These are phyloP conservation scores for Synanthedon formicaeformis DNA, from an alignment of 2,888 invertebrate species.

Conservation along the genomic window DNA sequence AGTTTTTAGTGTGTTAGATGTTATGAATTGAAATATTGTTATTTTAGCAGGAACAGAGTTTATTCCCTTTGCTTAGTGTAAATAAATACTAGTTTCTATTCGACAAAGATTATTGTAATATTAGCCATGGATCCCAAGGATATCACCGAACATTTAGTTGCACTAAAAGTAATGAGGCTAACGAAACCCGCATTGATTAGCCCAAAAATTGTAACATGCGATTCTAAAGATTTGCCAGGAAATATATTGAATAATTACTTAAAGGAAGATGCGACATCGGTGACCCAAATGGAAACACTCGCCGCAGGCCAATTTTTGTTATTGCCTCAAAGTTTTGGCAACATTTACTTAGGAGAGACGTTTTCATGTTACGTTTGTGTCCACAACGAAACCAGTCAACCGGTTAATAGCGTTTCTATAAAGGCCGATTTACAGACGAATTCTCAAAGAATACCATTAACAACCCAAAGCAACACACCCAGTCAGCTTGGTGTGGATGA, in stretches of 20 bases:
- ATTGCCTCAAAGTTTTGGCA: conserved; percentile 96
- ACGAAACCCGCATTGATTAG: conserved; percentile 91
- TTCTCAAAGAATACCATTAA: conserved; percentile 85
- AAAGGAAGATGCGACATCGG: conserved; percentile 86
- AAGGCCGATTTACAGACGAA: conserved; percentile 96
- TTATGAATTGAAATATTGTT: too few species aligned
- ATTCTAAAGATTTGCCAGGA: conserved; percentile 86
- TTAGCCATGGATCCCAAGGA: conserved; percentile 70
- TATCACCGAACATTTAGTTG: conserved; percentile 72
- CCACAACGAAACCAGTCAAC: conserved; percentile 91
- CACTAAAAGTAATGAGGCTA: conserved; percentile 90
- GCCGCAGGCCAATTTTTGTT: conserved; percentile 91
- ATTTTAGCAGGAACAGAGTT: too few species aligned
- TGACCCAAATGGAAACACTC: conserved; percentile 83
- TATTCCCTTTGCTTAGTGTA: too few species aligned
- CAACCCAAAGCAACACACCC: conserved; percentile 76
- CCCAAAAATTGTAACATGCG: conserved; percentile 84
- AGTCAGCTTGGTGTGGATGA: conserved; percentile 78
- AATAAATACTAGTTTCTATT: too few species aligned
- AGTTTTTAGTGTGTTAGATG: too few species aligned
- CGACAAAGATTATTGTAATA: not conserved
- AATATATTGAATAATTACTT: conserved; percentile 82
- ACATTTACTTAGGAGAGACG: conserved; percentile 97
- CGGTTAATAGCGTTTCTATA: conserved; percentile 84
- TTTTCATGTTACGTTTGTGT: conserved; percentile 98